Evolutionary conservation across 2,113 vertebrate genomes (phyloP).

Genomic region (Dipodomys stephensi): DNA sequence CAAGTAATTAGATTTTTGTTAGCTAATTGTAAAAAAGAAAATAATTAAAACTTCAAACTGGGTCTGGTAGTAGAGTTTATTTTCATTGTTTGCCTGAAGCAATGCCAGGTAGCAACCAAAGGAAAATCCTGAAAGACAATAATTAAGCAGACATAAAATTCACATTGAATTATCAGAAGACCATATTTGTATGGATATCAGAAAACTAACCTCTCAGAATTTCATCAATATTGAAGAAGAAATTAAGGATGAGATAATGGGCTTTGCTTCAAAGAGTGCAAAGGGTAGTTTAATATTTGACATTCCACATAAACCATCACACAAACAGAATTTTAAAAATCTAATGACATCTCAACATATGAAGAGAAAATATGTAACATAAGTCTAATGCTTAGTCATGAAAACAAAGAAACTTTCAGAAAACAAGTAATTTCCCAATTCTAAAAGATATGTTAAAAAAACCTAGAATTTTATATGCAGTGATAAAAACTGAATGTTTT

Average conservation of each 20-base stretch:
- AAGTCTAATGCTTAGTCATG: background rate
- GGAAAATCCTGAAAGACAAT: background rate
- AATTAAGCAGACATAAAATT: background rate
- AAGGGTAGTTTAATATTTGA: background rate
- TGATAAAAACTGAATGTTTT: background rate
- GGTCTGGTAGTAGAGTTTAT: background rate
- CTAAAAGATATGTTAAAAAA: background rate
- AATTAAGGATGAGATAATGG: background rate
- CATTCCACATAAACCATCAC: background rate
- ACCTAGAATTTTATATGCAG: no score
- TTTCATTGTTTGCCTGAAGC: background rate
- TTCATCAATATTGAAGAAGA: background rate
- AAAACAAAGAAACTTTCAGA: background rate
- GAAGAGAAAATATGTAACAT: background rate
- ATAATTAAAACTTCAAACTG: background rate
- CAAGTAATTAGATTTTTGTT: background rate
- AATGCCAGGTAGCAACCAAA: background rate
- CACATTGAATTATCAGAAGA: background rate
- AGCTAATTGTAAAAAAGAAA: background rate
- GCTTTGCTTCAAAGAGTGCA: background rate
- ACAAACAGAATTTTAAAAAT: background rate
- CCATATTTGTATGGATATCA: background rate
- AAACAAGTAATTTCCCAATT: background rate
- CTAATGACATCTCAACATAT: background rate
- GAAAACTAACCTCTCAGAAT: background rate